These are phyloP conservation scores for Oxygymnocypris stewartii DNA, from an alignment of 2,113 vertebrate genomes.

Conservation along the genomic window DNA sequence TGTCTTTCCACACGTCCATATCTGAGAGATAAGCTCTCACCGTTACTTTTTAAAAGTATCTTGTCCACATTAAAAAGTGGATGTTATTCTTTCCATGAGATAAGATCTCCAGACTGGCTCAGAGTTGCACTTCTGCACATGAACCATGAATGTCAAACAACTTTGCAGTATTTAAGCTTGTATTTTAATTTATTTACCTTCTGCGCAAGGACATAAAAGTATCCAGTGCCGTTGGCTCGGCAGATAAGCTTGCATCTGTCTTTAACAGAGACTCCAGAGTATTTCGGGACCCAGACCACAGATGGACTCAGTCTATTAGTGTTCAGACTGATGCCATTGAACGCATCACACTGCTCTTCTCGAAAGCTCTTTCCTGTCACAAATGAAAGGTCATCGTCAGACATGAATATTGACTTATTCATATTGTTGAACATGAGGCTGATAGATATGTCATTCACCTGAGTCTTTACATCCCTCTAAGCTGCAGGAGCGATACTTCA, in stretches of 20 bases:
- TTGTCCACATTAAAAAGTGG: slow-evolving; percentile 12
- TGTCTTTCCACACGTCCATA: slow-evolving; percentile 66
- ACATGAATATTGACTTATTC: background rate
- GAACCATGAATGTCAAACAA: slow-evolving; percentile 9
- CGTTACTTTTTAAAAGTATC: slow-evolving; percentile 12
- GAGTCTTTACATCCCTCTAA: slow-evolving; percentile 40
- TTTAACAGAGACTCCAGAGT: slow-evolving; percentile 86
- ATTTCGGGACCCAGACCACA: slow-evolving; percentile 93
- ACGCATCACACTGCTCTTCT: slow-evolving; percentile 91
- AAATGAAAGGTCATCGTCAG: background rate
- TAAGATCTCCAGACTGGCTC: background rate
- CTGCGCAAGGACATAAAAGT: slow-evolving; percentile 92
- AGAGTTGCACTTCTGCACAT: background rate
- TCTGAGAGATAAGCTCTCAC: slow-evolving; percentile 62
- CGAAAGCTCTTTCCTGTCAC: slow-evolving; percentile 86
- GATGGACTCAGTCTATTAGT: slow-evolving; percentile 89
- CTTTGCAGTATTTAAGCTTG: background rate
- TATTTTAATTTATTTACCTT: slow-evolving; percentile 79
- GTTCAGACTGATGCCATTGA: slow-evolving; percentile 88
- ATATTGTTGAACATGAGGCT: background rate
- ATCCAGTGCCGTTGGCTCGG: slow-evolving; percentile 91
- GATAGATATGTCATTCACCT: slow-evolving; percentile 31
- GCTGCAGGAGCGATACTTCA: slow-evolving; percentile 94
- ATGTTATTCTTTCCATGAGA: background rate
- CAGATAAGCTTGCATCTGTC: slow-evolving; percentile 98